phyloP scores from a whole-genome alignment of 2,797 vertebrate genomes.

The Pempheris klunzingeri region DNA sequence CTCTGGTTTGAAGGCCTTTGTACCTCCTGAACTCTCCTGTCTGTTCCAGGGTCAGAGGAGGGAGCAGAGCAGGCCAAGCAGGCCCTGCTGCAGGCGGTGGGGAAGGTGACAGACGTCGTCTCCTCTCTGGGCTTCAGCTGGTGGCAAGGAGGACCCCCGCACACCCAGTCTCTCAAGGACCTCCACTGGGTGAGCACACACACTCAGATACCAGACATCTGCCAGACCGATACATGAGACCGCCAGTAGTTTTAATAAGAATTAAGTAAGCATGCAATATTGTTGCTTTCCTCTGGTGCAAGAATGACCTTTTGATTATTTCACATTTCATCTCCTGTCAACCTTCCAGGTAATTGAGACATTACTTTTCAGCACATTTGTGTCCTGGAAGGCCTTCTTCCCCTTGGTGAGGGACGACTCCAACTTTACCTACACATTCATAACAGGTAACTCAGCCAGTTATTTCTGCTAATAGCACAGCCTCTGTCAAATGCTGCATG shows the following conservation, averaged over 20 bases:
- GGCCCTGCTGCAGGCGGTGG: conserved; percentile 81
- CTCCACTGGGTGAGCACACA: conserved; percentile 83
- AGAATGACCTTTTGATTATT: neutral
- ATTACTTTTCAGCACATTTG: conserved; percentile 86
- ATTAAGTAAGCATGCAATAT: too few relatives aligned
- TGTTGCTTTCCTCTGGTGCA: neutral
- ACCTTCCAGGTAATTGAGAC: conserved; percentile 83
- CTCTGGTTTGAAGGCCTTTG: neutral
- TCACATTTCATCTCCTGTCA: neutral
- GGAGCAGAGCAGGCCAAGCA: conserved; percentile 84
- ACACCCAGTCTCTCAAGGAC: conserved; percentile 88
- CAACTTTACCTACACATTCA: conserved; percentile 88
- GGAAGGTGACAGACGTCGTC: conserved; percentile 88
- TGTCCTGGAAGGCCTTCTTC: conserved; percentile 89
- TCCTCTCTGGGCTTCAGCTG: conserved; percentile 91
- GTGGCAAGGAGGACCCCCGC: conserved; percentile 90
- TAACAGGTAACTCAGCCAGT: conserved; percentile 84
- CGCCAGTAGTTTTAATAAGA: neutral
- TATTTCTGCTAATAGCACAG: neutral
- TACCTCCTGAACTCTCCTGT: neutral
- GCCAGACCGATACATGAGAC: neutral
- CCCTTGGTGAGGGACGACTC: conserved; percentile 85
- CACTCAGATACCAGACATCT: neutral
- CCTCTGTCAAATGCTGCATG: neutral
- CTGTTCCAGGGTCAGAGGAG: conserved; percentile 85